Evolutionary conservation across 2,888 invertebrate species (phyloP), one percentile per base, ranked within the genome.

Genomic region (Oligia fasciuncula): DNA sequence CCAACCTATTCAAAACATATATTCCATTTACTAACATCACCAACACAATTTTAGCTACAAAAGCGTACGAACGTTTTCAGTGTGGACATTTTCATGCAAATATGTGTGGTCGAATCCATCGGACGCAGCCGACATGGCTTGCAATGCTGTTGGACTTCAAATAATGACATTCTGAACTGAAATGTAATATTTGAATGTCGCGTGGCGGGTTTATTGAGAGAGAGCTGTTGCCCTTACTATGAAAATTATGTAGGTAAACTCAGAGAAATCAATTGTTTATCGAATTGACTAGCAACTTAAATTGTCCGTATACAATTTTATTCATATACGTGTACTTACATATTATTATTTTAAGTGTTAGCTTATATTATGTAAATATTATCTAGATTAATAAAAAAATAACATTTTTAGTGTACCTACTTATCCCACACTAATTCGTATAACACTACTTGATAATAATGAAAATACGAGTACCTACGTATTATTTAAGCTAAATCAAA

Each of bases 61-160:
- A 79, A 71, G 69, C 76, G n/a, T 77, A 2, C 43, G 62, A 14
- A 57, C 62, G 60, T 46, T 54, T 49, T 43, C 14, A 54, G 5
- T 51, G 79, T 62, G 73, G 40, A 79, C 84, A 82, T 77, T 86
- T 69, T 84, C 84, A 85, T 86, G 85, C 73, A 83, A 86, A 85
- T 85, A 76, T 76, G 79, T 19, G 87, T 14, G 87, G 79, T 66
- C n/a, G 65, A 57, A n/a, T 75, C 51, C 40, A 84, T 84, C 8
- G 79, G 80, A 23, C 17, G 57, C 4, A n/a, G 73, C 4, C 19
- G 40, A 49, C 57, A 76, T 46, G 57, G 57, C 66, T n/a, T 43
- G 70, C 62, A 19, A 65, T 57, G 19, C n/a, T 51, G 29, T 23
- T 23, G 49, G 43, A 76, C 29, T 57, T n/a, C 19, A 4, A 68